Evolutionary conservation across 2,888 invertebrate genomes (phyloP).

Genomic region (Oscheius myriophilus): DNA sequence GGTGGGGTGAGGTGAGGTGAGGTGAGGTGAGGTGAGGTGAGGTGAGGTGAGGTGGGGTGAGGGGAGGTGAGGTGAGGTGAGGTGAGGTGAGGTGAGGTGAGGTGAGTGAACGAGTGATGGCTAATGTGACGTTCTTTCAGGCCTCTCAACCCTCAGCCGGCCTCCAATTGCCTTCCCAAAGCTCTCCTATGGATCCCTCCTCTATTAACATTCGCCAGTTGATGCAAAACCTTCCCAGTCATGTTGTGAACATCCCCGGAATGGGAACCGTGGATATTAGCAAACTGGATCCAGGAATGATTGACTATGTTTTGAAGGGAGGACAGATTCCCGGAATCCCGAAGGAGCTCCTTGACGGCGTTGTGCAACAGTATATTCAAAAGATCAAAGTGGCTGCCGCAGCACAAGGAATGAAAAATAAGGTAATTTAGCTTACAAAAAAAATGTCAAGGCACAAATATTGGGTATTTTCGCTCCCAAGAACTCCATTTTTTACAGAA

Average conservation of each 20-base stretch:
- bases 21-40: too few relatives aligned
- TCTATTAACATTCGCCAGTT: conserved; percentile 56
- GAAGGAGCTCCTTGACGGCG: conserved; percentile 60
- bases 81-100: too few relatives aligned
- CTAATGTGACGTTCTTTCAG: too few relatives aligned
- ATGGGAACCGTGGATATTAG: conserved; percentile 64
- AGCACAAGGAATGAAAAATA: conserved; percentile 33
- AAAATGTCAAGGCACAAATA: neutral
- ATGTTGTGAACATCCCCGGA: conserved; percentile 68
- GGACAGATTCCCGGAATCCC: conserved; percentile 68
- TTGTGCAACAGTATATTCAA: conserved; percentile 60
- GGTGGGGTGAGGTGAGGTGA: too few relatives aligned
- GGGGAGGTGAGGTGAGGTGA: too few relatives aligned
- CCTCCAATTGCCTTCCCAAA: too few relatives aligned
- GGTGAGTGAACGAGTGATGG: too few relatives aligned
- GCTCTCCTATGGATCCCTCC: conserved; percentile 29
- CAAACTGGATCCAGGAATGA: conserved; percentile 41
- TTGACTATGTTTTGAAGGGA: conserved; percentile 60
- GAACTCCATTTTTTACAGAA: too few relatives aligned
- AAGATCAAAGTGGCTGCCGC: conserved; percentile 61
- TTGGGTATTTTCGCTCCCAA: too few relatives aligned
- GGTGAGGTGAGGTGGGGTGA: too few relatives aligned
- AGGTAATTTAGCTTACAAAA: conserved; percentile 20
- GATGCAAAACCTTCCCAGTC: conserved; percentile 61
- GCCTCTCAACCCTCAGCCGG: neutral